A percentile compares a stretch with the other conserved stretches of the same genome.
phyloP scores from a whole-genome alignment of 2,797 vertebrate species.

The Pyrocephalus nanus region DNA sequence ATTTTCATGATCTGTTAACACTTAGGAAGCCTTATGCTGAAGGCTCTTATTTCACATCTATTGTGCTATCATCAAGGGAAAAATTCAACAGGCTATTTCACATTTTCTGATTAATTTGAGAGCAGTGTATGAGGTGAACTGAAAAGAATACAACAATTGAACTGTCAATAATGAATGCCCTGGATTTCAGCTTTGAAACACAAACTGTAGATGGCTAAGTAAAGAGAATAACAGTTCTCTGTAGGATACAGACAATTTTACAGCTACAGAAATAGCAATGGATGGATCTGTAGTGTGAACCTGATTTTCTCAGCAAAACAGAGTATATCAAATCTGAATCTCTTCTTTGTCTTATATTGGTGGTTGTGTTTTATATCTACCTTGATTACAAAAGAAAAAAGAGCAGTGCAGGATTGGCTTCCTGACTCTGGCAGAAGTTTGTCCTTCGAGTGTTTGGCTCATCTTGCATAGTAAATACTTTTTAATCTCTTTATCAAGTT shows the following conservation, averaged over 20 bases:
- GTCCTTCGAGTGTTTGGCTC: background rate
- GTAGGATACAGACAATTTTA: background rate
- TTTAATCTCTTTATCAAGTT: background rate
- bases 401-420: background rate
- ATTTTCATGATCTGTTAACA: conserved; percentile 77
- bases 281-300: background rate
- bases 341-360: background rate
- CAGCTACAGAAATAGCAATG: background rate
- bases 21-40: conserved; percentile 64
- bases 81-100: conserved; percentile 47
- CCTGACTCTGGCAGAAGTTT: background rate
- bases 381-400: background rate
- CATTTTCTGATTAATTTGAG: conserved; percentile 43
- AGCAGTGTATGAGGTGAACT: conserved; percentile 25
- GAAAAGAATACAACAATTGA: conserved; percentile 36
- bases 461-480: background rate
- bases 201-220: background rate
- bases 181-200: conserved; percentile 51
- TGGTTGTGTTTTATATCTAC: background rate
- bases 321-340: background rate
- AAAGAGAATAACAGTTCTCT: conserved; percentile 6
- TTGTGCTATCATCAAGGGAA: conserved; percentile 59
- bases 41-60: conserved; percentile 61
- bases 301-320: background rate
- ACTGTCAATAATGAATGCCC: conserved; percentile 41